These are phyloP conservation scores for Phthorimaea operculella DNA, from an alignment of 1,140 invertebrate species.

Conservation along the genomic window DNA sequence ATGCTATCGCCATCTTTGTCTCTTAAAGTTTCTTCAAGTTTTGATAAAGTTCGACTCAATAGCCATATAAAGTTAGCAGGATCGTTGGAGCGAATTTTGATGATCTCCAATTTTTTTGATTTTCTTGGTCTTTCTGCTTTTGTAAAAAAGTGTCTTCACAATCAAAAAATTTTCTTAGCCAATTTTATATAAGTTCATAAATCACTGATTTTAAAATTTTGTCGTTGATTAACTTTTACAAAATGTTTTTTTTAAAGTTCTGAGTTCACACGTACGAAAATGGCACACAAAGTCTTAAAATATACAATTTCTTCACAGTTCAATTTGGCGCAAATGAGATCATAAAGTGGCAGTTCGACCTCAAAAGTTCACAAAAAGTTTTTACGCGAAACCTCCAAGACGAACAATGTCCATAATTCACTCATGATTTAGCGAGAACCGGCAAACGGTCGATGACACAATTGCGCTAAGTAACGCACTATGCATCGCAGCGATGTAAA, in stretches of 20 bases:
- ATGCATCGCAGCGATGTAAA: conserved; percentile 61
- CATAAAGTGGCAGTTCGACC: conserved; percentile 23
- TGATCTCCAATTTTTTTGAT: too few relatives aligned
- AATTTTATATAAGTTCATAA: neutral
- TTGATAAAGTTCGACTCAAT: conserved; percentile 29
- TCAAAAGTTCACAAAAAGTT: conserved; percentile 53
- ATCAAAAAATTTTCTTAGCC: too few relatives aligned
- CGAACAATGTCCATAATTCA: conserved; percentile 53
- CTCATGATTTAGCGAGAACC: conserved; percentile 49
- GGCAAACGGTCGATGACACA: conserved; percentile 58
- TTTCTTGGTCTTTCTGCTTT: too few relatives aligned
- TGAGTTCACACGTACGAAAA: conserved; percentile 32
- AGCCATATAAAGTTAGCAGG: neutral
- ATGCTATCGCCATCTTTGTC: conserved; percentile 66
- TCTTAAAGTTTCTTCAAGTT: conserved; percentile 52
- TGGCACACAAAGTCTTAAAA: conserved; percentile 30
- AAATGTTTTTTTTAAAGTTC: conserved; percentile 26
- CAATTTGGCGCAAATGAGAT: conserved; percentile 38
- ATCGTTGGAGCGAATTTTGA: too few relatives aligned
- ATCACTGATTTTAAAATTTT: neutral
- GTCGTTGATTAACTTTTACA: conserved; percentile 1
- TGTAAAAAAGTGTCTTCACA: too few relatives aligned
- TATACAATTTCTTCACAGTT: conserved; percentile 29
- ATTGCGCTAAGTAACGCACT: conserved; percentile 51
- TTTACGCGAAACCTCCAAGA: conserved; percentile 31